These are phyloP conservation scores for Melipona quadrifasciata DNA, from an alignment of 1,140 invertebrate genomes.

Conservation along the genomic window DNA sequence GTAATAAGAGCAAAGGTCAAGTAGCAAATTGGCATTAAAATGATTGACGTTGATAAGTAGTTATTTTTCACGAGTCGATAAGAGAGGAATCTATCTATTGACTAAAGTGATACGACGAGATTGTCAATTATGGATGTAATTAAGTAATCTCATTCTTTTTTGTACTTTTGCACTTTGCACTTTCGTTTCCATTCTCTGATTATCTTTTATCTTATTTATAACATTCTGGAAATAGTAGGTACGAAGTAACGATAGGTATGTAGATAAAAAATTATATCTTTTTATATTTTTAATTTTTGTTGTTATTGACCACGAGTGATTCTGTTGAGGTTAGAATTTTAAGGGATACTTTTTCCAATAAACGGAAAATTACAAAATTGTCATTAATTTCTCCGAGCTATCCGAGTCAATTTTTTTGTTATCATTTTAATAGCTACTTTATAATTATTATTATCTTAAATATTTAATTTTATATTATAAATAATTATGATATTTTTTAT, in stretches of 20 bases:
- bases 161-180: neutral
- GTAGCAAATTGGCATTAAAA: neutral
- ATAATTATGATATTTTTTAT: too few relatives aligned
- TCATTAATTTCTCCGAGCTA: neutral
- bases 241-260: rapidly evolving
- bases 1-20: neutral
- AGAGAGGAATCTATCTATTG: neutral
- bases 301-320: neutral
- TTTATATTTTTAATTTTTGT: neutral
- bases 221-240: neutral
- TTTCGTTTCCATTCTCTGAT: neutral
- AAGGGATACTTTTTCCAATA: neutral
- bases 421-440: neutral
- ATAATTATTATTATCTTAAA: neutral
- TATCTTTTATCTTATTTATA: neutral
- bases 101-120: neutral
- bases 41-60: neutral
- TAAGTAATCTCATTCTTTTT: rapidly evolving
- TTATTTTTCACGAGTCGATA: neutral
- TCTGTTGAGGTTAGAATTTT: neutral
- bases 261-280: neutral
- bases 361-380: neutral
- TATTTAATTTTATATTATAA: too few relatives aligned
- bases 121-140: neutral
- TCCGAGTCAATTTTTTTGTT: neutral